Conservation (phyloP, 2,797 vertebrate species). For the Choloepus didactylus region DNA sequence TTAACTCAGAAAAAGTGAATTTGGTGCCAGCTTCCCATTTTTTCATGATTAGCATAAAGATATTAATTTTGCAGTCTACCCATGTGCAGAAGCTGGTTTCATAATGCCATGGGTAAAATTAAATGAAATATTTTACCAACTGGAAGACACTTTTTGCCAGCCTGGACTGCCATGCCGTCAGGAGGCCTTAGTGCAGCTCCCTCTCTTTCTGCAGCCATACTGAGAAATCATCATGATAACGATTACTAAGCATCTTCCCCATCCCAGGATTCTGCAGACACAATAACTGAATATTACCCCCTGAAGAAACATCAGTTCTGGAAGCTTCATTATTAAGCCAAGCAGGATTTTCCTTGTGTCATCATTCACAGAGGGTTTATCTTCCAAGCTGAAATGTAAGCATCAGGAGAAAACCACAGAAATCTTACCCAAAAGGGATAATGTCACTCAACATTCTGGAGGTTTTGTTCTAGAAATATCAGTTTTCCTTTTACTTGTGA, state of each 20-base stretch:
- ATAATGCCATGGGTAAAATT: background rate
- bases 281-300: conserved; percentile 81
- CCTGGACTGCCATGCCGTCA: background rate
- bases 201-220: background rate
- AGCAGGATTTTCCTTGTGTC: conserved; percentile 75
- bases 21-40: background rate
- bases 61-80: conserved; percentile 61
- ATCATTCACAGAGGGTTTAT: conserved; percentile 77
- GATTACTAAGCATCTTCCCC: conserved; percentile 77
- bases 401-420: conserved; percentile 51
- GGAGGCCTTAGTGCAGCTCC: background rate
- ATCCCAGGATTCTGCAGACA: conserved; percentile 67
- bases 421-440: conserved; percentile 21
- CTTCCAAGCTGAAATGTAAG: conserved; percentile 78
- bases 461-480: conserved; percentile 36
- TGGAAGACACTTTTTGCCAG: conserved; percentile 38
- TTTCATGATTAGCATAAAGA: conserved; percentile 60
- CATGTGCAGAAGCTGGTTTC: conserved; percentile 54
- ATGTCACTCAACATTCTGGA: conserved; percentile 9
- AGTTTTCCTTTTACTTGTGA: background rate
- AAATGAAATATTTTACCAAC: conserved; percentile 58
- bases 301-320: conserved; percentile 80
- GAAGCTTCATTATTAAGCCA: conserved; percentile 81
- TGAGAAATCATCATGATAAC: conserved; percentile 24
- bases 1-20: conserved; percentile 60